phyloP scores from a whole-genome alignment of 2,113 vertebrate species.

The Muntiacus reevesi region DNA sequence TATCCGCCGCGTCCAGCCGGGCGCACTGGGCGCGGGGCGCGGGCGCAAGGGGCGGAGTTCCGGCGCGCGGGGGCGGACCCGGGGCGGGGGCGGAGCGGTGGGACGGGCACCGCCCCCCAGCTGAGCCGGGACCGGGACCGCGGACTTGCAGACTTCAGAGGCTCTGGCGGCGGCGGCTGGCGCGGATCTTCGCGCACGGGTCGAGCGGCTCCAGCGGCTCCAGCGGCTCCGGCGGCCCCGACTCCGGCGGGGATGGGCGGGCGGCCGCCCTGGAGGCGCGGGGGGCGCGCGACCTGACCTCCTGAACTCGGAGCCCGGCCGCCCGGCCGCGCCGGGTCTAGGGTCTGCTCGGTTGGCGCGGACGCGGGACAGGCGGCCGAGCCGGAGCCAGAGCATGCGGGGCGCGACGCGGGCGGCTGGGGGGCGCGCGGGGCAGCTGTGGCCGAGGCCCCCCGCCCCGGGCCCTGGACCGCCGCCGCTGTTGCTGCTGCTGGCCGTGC shows the following conservation, averaged over 20 bases:
- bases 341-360: neutral
- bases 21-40: neutral
- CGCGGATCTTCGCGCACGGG: neutral
- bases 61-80: neutral
- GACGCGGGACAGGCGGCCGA: neutral
- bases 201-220: neutral
- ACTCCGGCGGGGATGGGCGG: constrained; percentile 61
- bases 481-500: constrained; percentile 80
- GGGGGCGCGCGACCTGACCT: constrained; percentile 31
- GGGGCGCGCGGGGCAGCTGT: constrained; percentile 28
- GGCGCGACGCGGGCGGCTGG: neutral
- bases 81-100: neutral
- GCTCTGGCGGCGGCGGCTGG: neutral
- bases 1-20: no score
- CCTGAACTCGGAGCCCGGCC: neutral
- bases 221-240: neutral
- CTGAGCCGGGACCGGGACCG: neutral
- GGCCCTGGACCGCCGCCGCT: constrained; percentile 62
- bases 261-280: neutral
- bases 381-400: constrained; percentile 72
- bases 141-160: constrained; percentile 13
- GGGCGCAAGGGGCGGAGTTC: neutral
- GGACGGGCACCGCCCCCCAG: constrained; percentile 31
- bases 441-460: constrained; percentile 7
- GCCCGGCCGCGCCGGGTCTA: neutral